Percentiles rank a stretch among this genome's conserved stretches.
phyloP scores from a whole-genome alignment of 2,113 vertebrate species.

The Triplophysa tibetana region DNA sequence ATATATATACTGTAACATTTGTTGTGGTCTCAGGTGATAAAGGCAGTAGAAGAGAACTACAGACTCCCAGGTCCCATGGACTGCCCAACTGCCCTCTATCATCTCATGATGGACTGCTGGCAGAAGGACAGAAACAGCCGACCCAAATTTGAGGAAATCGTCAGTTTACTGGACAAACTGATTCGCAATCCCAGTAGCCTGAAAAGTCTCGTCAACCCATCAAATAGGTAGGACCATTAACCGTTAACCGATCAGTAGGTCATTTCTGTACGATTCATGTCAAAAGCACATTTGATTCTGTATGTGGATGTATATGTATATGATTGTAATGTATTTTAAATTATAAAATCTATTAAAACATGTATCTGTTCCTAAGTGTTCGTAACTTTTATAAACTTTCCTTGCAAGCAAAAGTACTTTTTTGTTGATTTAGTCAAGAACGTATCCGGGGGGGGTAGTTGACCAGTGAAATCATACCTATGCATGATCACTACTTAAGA shows the following conservation, averaged over 20 bases:
- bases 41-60: slow-evolving; percentile 96
- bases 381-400: too few relatives aligned
- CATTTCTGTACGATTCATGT: neutral
- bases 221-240: slow-evolving; percentile 80
- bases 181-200: slow-evolving; percentile 94
- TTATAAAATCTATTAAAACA: too few relatives aligned
- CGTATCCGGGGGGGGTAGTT: too few relatives aligned
- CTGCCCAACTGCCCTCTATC: slow-evolving; percentile 93
- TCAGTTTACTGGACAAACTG: slow-evolving; percentile 94
- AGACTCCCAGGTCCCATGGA: slow-evolving; percentile 97
- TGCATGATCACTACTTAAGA: too few relatives aligned
- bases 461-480: too few relatives aligned
- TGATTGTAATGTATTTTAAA: too few relatives aligned
- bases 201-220: slow-evolving; percentile 92
- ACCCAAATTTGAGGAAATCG: slow-evolving; percentile 96
- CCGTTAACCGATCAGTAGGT: neutral
- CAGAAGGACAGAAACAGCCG: slow-evolving; percentile 94
- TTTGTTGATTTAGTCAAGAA: too few relatives aligned
- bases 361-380: too few relatives aligned
- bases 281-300: too few relatives aligned
- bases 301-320: too few relatives aligned
- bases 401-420: too few relatives aligned
- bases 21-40: slow-evolving; percentile 85
- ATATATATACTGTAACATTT: neutral
- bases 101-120: slow-evolving; percentile 98